Evolutionary conservation across 2,113 vertebrate species (phyloP).

Genomic region (Austrofundulus limnaeus): DNA sequence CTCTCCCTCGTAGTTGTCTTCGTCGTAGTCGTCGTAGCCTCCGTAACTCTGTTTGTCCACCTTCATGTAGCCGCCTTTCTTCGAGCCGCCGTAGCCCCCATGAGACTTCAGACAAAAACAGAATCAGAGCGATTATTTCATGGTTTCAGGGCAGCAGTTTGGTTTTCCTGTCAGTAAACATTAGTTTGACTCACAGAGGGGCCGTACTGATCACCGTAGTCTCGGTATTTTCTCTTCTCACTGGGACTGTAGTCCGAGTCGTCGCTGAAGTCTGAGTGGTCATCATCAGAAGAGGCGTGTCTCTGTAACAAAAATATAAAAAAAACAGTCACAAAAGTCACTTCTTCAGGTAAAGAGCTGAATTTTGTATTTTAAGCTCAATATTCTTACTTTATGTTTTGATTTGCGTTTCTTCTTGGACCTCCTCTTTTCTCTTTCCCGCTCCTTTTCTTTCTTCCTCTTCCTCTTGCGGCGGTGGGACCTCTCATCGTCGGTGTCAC

Average conservation of each 20-base stretch:
- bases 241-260: constrained; percentile 93
- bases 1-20: constrained; percentile 86
- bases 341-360: neutral
- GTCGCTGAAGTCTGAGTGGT: constrained; percentile 91
- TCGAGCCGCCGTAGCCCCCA: constrained; percentile 81
- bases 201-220: constrained; percentile 89
- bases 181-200: constrained; percentile 74
- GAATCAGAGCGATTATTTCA: neutral
- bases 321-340: neutral
- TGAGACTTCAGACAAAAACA: constrained; percentile 76
- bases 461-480: constrained; percentile 87
- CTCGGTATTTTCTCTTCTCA: constrained; percentile 92
- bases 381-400: constrained; percentile 87
- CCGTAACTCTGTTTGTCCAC: constrained; percentile 88
- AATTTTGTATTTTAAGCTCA: too few relatives aligned
- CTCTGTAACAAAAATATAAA: constrained; percentile 75
- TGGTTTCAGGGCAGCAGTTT: too few relatives aligned
- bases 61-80: constrained; percentile 89
- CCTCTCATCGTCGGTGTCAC: constrained; percentile 85
- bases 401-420: constrained; percentile 89
- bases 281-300: constrained; percentile 92
- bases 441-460: constrained; percentile 89
- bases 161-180: neutral
- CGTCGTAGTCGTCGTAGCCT: constrained; percentile 88
- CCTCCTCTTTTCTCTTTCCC: constrained; percentile 87